These are phyloP conservation scores for Chaetura pelagica DNA, from an alignment of 2,113 vertebrate genomes.

Conservation along the genomic window DNA sequence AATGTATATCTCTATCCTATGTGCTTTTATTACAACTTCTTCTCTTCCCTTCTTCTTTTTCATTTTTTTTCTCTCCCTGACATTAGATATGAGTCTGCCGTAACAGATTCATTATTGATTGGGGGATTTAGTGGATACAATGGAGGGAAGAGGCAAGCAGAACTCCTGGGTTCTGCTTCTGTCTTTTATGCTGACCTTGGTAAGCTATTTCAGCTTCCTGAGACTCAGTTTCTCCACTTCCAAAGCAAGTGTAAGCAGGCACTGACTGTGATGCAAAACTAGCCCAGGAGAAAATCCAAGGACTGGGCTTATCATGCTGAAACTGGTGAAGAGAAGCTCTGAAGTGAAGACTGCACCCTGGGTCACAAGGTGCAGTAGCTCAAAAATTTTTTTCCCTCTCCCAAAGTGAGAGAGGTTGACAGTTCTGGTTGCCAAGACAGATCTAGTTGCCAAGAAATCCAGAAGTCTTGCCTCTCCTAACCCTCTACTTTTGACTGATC, in stretches of 20 bases:
- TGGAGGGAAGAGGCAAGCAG: not conserved
- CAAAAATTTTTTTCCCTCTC: not conserved
- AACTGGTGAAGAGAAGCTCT: not conserved
- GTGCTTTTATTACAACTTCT: slow-evolving; percentile 77
- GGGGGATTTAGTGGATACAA: slow-evolving; percentile 67
- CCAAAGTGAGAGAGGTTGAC: not conserved
- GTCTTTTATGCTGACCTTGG: slow-evolving; percentile 24
- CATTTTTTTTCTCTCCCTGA: slow-evolving; percentile 55
- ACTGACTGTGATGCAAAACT: not conserved
- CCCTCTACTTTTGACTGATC: not conserved
- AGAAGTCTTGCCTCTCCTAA: not conserved
- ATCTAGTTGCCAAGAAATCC: not conserved
- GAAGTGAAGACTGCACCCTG: not conserved
- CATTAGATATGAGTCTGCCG: slow-evolving; percentile 67
- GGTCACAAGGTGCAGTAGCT: not conserved
- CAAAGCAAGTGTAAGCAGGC: not conserved
- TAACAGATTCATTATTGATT: slow-evolving; percentile 75
- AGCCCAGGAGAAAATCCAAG: not conserved
- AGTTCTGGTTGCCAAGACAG: not conserved
- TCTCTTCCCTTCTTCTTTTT: not conserved
- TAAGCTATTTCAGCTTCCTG: not conserved
- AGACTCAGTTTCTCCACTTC: slow-evolving; percentile 8
- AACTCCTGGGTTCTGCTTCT: not conserved
- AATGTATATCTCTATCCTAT: slow-evolving; percentile 78
- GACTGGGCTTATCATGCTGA: not conserved